Conservation (phyloP, 2,888 invertebrate genomes). For the Epinotia brunnichana region DNA sequence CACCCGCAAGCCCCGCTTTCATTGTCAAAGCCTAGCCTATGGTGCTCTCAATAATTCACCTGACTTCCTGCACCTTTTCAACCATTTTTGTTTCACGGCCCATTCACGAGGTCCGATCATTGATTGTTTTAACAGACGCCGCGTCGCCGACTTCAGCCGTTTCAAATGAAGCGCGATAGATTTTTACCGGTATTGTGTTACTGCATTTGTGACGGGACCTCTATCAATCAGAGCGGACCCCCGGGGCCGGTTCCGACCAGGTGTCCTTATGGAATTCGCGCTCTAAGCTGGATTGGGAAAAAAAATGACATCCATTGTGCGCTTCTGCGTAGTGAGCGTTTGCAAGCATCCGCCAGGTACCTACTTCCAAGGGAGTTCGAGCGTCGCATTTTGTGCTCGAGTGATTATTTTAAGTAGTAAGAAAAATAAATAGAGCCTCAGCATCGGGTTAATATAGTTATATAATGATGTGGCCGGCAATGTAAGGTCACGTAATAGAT, state of each 20-base stretch:
- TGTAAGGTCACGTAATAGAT: not conserved
- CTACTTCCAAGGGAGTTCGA: conserved; percentile 20
- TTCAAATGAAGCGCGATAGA: conserved; percentile 55
- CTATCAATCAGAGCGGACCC: conserved; percentile 81
- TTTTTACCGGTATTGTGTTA: conserved; percentile 63
- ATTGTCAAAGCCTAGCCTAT: conserved; percentile 33
- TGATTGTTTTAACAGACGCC: conserved; percentile 83
- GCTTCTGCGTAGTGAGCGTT: conserved; percentile 74
- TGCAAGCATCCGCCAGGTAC: conserved; percentile 58
- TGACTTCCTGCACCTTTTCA: conserved; percentile 65
- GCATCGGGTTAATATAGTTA: conserved; percentile 31
- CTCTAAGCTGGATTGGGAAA: conserved; percentile 70
- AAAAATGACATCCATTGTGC: conserved; percentile 76
- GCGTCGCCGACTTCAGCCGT: conserved; percentile 71
- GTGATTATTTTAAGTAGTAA: conserved; percentile 33
- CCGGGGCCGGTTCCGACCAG: conserved; percentile 83
- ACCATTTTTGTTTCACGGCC: conserved; percentile 74
- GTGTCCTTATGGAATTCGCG: conserved; percentile 81
- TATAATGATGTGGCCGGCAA: conserved; percentile 9
- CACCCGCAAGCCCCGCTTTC: conserved; percentile 27
- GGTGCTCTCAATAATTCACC: conserved; percentile 64
- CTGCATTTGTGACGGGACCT: conserved; percentile 71
- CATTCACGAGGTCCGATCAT: conserved; percentile 80
- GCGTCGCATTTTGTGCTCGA: conserved; percentile 20
- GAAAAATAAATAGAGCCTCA: conserved; percentile 36